These are phyloP conservation scores for Epiblema foenella DNA, from an alignment of 2,888 invertebrate genomes.

Conservation along the genomic window DNA sequence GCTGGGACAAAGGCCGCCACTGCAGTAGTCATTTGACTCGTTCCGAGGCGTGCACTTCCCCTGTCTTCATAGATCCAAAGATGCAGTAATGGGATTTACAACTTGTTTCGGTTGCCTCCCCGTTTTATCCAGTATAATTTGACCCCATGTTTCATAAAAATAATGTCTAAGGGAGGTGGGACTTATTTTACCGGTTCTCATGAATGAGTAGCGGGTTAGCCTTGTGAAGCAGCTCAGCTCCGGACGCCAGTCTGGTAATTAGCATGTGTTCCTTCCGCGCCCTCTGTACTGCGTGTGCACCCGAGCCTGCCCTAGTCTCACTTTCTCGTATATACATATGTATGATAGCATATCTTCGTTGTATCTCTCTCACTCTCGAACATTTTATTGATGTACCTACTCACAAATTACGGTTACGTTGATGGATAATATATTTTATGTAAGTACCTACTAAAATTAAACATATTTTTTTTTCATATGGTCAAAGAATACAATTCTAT, in stretches of 20 bases:
- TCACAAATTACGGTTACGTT: background rate
- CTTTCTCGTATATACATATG: background rate
- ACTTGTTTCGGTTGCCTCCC: no score
- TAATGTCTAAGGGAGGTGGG: background rate
- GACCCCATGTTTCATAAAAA: background rate
- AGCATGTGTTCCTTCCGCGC: constrained; percentile 23
- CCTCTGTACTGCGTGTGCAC: constrained; percentile 11
- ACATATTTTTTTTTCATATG: background rate
- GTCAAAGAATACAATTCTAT: constrained; percentile 7
- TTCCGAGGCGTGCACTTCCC: constrained; percentile 8
- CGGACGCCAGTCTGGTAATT: constrained; percentile 19
- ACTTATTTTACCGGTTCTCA: background rate
- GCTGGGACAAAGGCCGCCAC: background rate
- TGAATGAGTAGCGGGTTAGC: background rate
- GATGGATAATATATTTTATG: background rate
- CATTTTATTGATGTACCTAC: background rate
- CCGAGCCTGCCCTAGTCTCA: constrained; percentile 1
- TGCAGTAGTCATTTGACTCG: background rate
- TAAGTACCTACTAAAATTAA: constrained; percentile 2
- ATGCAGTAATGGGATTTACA: no score
- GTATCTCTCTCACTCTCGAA: background rate
- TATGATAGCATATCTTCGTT: background rate
- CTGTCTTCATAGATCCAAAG: background rate
- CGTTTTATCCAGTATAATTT: no score
- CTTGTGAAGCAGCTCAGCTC: background rate